Evolutionary conservation across 2,797 vertebrate species (phyloP).

Genomic region (Phoebastria nigripes): DNA sequence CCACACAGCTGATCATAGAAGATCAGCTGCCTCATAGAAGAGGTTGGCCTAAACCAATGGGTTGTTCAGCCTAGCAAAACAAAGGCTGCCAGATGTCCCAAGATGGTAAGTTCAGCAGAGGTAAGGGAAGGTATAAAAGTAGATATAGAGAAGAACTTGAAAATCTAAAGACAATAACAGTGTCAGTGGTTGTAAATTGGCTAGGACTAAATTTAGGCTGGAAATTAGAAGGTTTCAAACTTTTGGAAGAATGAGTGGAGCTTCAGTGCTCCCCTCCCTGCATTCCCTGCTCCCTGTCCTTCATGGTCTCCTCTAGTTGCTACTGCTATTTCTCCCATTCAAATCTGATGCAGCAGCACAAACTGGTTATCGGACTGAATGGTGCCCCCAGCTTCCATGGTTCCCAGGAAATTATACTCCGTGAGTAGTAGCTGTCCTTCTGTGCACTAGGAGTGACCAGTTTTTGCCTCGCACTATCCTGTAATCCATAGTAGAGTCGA

Average conservation of each 20-base stretch:
- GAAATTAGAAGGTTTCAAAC: background rate
- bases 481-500: background rate
- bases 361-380: background rate
- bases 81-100: background rate
- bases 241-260: background rate
- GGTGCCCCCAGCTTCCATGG: background rate
- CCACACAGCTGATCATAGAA: background rate
- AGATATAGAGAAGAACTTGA: background rate
- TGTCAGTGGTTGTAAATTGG: background rate
- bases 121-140: background rate
- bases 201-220: background rate
- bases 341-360: background rate
- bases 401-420: background rate
- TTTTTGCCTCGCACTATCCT: background rate
- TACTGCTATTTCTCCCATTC: background rate
- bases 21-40: background rate
- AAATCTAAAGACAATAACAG: background rate
- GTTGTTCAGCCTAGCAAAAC: background rate
- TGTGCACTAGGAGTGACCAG: background rate
- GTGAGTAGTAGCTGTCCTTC: background rate
- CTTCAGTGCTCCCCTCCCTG: background rate
- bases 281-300: background rate
- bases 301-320: background rate
- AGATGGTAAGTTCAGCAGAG: background rate
- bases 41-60: background rate